These are phyloP conservation scores for Coregonus clupeaformis DNA, from an alignment of 2,113 vertebrate genomes.

Conservation along the genomic window DNA sequence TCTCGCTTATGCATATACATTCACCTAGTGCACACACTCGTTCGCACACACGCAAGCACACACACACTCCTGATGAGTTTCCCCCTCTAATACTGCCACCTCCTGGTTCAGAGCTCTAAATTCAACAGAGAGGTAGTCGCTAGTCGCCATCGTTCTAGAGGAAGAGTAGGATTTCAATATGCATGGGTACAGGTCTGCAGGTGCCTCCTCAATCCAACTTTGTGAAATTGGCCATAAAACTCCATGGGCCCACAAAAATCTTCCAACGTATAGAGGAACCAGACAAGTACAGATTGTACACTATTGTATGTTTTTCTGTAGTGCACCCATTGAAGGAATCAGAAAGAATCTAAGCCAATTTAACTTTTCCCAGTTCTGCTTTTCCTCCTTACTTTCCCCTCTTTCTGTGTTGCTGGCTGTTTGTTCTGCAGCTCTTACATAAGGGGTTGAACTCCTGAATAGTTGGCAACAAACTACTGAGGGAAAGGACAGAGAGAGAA, in stretches of 20 bases:
- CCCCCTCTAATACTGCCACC: slow-evolving; percentile 63
- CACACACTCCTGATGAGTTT: slow-evolving; percentile 57
- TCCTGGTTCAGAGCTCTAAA: slow-evolving; percentile 37
- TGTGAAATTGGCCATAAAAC: background rate
- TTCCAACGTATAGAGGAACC: too few relatives aligned
- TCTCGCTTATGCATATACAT: background rate
- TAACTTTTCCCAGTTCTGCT: too few relatives aligned
- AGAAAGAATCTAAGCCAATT: too few relatives aligned
- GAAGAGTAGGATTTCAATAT: background rate
- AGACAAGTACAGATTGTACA: too few relatives aligned
- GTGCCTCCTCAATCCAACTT: background rate
- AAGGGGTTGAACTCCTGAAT: too few relatives aligned
- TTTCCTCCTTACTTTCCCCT: too few relatives aligned
- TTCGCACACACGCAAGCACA: background rate
- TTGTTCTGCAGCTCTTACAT: too few relatives aligned
- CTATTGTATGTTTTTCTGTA: too few relatives aligned
- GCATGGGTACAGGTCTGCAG: background rate
- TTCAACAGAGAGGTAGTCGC: background rate
- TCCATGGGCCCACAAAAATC: background rate
- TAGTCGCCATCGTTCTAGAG: background rate
- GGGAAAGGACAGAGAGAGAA: background rate
- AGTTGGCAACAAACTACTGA: background rate
- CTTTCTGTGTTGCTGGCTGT: too few relatives aligned
- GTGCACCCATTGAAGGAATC: too few relatives aligned
- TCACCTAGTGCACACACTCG: background rate